Base-by-base conservation (phyloP, 2,888 invertebrate genomes). In the Oxyteleia sp. region DNA sequence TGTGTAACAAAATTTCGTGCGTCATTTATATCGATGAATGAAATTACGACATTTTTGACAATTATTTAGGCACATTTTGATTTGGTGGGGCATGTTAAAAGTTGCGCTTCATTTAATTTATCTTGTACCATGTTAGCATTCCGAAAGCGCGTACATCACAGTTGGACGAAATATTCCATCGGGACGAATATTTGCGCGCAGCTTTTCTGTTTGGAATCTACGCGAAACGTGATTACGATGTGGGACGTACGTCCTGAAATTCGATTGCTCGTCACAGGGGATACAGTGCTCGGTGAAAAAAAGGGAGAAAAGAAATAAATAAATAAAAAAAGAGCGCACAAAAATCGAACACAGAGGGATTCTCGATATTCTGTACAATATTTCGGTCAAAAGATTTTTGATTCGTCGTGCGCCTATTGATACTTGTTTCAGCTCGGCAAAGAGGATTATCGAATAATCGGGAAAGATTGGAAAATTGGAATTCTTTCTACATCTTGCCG, bases 161-260 rank as follows among this genome's bases (percentile, higher is more conserved):
- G 74, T 80, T 38, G 63, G 68, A 69, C 74, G 61, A 74, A 80
- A 74, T 80, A 81, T 81, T 81, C 74, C 74, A 55, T 55, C 23
- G 81, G 81, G 74, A 81, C 69, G 74, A 81, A 74, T 74, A 81
- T 75, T 81, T 74, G 81, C 45, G 61, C 74, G 41, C 47, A 61
- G 74, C 74, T 74, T 75, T 79, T 81, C 81, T 68, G 81, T 74
- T 81, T 80, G 80, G 80, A 74, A 80, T 72, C 74, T 80, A 53
- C 74, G 10, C 74, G 61, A 80, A 80, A 80, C 68, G 26, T 74
- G 80, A 80, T 80, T 80, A 80, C 80, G 68, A 68, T 74, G 59
- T 72, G 72, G 80, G 72, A 80, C 61, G 61, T 80, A 74, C 29
- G 55, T 74, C 45, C 51, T 61, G 74, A 80, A 80, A 80, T 80